A percentile compares a stretch with the other conserved stretches of the same genome.
phyloP scores from a whole-genome alignment of 2,113 vertebrate species.

The Cromileptes altivelis region DNA sequence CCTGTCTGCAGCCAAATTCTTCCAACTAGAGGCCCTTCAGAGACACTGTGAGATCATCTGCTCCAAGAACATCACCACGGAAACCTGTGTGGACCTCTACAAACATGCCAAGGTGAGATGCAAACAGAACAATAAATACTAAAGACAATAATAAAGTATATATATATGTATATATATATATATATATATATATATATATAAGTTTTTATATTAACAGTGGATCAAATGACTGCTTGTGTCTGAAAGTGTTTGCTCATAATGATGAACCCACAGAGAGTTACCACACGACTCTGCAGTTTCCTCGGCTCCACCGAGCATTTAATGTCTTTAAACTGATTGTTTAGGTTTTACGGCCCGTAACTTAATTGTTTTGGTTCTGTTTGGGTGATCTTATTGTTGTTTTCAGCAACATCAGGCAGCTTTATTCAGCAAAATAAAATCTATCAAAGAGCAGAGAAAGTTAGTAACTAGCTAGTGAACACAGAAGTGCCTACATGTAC shows the following conservation, averaged over 20 bases:
- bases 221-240: not conserved
- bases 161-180: no score
- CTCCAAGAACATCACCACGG: slow-evolving; percentile 87
- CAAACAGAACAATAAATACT: not conserved
- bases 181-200: no score
- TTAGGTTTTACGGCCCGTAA: no score
- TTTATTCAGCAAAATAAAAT: no score
- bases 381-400: not conserved
- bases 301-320: no score
- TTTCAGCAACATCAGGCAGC: not conserved
- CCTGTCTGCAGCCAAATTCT: slow-evolving; percentile 87
- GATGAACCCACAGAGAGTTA: no score
- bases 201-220: not conserved
- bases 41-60: slow-evolving; percentile 90
- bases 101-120: slow-evolving; percentile 84
- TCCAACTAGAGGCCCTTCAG: slow-evolving; percentile 87
- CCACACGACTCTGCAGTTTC: no score
- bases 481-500: no score
- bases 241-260: not conserved
- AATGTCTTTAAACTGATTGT: no score
- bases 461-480: not conserved
- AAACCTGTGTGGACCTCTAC: slow-evolving; percentile 86
- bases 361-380: no score
- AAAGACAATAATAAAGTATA: not conserved
- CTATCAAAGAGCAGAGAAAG: not conserved